A percentile compares a stretch with the other conserved stretches of the same genome.
These are phyloP conservation scores for Sebastes oblongus DNA, from an alignment of 2,797 vertebrate genomes.

Conservation along the genomic window DNA sequence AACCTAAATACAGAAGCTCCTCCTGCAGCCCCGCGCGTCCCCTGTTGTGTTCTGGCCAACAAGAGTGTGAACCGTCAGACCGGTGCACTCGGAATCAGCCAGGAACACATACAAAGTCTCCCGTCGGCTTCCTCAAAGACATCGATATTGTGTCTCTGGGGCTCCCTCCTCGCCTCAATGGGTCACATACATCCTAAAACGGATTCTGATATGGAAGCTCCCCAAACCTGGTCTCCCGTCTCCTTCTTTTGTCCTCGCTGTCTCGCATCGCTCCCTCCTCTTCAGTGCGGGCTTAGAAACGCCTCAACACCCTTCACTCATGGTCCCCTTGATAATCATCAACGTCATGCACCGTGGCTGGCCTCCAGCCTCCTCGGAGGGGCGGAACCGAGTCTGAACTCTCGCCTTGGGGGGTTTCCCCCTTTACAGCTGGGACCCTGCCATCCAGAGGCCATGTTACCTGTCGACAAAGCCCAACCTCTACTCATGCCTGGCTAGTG, in stretches of 20 bases:
- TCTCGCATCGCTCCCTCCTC: constrained; percentile 66
- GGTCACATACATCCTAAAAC: constrained; percentile 62
- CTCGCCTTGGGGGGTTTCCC: constrained; percentile 60
- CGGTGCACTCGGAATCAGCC: not conserved
- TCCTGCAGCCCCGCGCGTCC: not conserved
- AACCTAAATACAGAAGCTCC: constrained; percentile 35
- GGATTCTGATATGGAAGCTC: not conserved
- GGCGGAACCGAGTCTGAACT: constrained; percentile 31
- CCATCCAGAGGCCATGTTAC: constrained; percentile 80
- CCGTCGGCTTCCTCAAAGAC: constrained; percentile 49
- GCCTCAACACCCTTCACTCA: constrained; percentile 23
- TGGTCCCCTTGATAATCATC: not conserved
- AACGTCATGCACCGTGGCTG: constrained; percentile 32
- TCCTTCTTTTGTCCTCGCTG: constrained; percentile 74
- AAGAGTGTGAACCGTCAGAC: constrained; percentile 54
- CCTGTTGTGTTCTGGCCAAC: constrained; percentile 76
- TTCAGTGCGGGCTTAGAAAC: constrained; percentile 78
- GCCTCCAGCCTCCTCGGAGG: constrained; percentile 29
- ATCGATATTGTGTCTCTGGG: constrained; percentile 84
- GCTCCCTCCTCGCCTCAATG: constrained; percentile 82
- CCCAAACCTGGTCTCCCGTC: constrained; percentile 53
- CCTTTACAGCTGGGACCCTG: constrained; percentile 75
- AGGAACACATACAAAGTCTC: not conserved
- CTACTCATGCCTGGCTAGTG: constrained; percentile 90
- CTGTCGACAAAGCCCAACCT: constrained; percentile 84